Evolutionary conservation across 23 tunicate species (phyloP), one percentile per base, ranked within the genome.

Genomic region (Corella eumyota): DNA sequence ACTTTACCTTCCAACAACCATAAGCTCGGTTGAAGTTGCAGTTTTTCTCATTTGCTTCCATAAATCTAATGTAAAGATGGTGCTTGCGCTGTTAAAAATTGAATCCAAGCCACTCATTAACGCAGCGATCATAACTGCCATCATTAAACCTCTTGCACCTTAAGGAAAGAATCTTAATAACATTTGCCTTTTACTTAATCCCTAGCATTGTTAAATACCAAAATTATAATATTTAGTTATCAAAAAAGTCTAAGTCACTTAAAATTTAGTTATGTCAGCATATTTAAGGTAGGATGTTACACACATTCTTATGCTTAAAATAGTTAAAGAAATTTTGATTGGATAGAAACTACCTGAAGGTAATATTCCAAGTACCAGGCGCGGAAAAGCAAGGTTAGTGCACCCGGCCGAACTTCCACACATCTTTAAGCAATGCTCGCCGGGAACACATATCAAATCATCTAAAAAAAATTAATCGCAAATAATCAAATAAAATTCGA

Each of bases 81-180:
- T 74, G 51, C 73, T 36, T 29, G 81, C 81, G 56, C 81, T 74
- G 69, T 81, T 81, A 62, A 81, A 81, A 51, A 81, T 74, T 5
- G 91, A 81, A 26, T 74, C 81, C 49, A 81, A 75, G 25, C 60
- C 81, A 32, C 75, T 65, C 91, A 81, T 81, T 38, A 81, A 62
- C 7, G 91, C 91, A 1, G 91, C 91, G 13, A 81, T 46, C 73
- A 81, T 65, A 26, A 74, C 81, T 3, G 91, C 79, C 72, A 81
- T 55, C 74, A 81, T 73, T 15, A 81, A 40, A 1, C 91, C 91
- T 2, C 90, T 69, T 2, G 77, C 79, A 4, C 90, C 80, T 74
- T 59, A 40, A 11, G 11, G 48, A 11, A 40, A 40, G 11, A 40
- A 9, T 15, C 15, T 11, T 15, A 40, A 15, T 40, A 40, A 40